Base-by-base conservation (phyloP, 2,797 vertebrate genomes). In the Brachyalestes nurse region DNA sequence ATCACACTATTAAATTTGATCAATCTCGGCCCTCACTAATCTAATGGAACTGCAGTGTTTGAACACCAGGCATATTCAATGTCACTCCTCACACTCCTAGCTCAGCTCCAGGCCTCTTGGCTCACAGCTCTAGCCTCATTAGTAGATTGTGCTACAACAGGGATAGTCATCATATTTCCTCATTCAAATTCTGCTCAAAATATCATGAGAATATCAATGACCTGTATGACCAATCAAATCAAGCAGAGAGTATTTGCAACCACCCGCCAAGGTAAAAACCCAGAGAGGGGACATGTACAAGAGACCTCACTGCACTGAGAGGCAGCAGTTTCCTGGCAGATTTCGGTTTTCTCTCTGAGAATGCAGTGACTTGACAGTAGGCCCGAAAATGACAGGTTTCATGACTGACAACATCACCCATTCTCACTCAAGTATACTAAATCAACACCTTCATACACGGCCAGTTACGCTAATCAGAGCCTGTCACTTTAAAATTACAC, bases 381-480 rank as follows among this genome's bases (percentile, higher is more conserved):
- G 16, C n/a, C 21, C 19, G 60, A 65, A 80, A 67, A 79, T 65
- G 69, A 53, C 66, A 70, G 49, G 79, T 47, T 69, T 55, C 65
- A 34, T 75, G 40, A 51, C 76, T 49, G 45, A 34, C 47, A 47
- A 45, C 71, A 19, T 38, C 9, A 2, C 47, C 66, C 19, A 25
- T 71, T 78, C 75, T 60, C 76, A 62, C 81, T 61, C 70, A 82
- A 70, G 58, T 72, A 65, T 25, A 61, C 38, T 53, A 79, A 83
- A 80, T 79, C 65, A 75, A 74, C 47, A 71, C 77, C 77, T 75
- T 79, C 65, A 75, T 42, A 69, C 82, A 79, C 42, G 51, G 70
- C 71, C 71, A 78, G 55, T 45, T 34, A 80, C 65, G 28, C 67
- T 79, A 80, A 80, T 80, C 82, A 69, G 77, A 66, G 78, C 72